These are phyloP conservation scores for Tillus elongatus DNA, from an alignment of 2,888 invertebrate species.

Conservation along the genomic window DNA sequence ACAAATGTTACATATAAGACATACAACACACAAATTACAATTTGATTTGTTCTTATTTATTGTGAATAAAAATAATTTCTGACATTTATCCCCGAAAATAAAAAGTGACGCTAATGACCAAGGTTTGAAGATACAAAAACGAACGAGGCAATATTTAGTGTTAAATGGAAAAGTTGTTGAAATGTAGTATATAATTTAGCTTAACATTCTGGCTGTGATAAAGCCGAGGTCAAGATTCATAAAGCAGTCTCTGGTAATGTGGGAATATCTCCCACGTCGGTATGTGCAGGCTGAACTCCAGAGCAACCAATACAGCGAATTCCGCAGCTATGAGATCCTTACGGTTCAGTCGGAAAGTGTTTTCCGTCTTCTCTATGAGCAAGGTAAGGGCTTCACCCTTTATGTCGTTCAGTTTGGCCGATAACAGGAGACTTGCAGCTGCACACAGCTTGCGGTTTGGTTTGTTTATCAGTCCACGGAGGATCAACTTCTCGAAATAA, in stretches of 20 bases:
- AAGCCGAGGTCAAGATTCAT: slow-evolving; percentile 68
- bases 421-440: slow-evolving; percentile 85
- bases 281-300: slow-evolving; percentile 89
- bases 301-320: slow-evolving; percentile 87
- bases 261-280: slow-evolving; percentile 88
- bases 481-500: slow-evolving; percentile 94
- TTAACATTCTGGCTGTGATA: too few relatives aligned
- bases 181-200: too few relatives aligned
- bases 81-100: too few relatives aligned
- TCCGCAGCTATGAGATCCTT: slow-evolving; percentile 87
- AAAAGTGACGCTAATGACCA: too few relatives aligned
- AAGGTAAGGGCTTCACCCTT: slow-evolving; percentile 81
- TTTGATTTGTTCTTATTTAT: too few relatives aligned
- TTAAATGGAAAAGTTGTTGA: too few relatives aligned
- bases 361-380: slow-evolving; percentile 89
- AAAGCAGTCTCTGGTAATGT: slow-evolving; percentile 88
- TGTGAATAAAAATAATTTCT: too few relatives aligned
- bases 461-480: slow-evolving; percentile 87
- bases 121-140: too few relatives aligned
- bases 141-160: too few relatives aligned
- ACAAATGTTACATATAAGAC: too few relatives aligned
- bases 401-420: slow-evolving; percentile 94
- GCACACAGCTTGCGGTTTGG: slow-evolving; percentile 92
- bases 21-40: too few relatives aligned
- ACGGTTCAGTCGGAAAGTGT: slow-evolving; percentile 78